Base-by-base conservation (phyloP, 1,140 invertebrate genomes). In the Meloidogyne exigua region DNA sequence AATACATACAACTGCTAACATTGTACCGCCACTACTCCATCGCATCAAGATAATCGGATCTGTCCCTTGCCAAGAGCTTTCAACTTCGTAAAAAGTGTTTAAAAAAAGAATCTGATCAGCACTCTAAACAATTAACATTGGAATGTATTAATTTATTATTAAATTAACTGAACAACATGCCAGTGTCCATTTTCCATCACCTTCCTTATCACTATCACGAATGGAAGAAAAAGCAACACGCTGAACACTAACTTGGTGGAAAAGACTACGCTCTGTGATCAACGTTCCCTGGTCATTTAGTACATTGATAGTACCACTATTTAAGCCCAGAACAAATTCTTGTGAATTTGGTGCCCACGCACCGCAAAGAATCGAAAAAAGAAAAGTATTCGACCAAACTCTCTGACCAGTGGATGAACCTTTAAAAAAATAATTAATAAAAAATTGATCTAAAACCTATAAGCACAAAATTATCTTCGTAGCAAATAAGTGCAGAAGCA, bases 331-430 rank as follows among this genome's bases (percentile, higher is more conserved):
- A 13, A 87, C 83, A 1, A 92, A 91, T 89, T 96, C 94, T 87
- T 95, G 93, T 89, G 98, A 95, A 88, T 96, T 94, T 0, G 96
- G 95, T 11, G 95, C 95, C 95, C 96, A 99, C 83, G 95, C 93
- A 28, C 95, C 95, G 88, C 95, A 96, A 0, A 93, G 95, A 81
- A 98, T 96, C 32, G 92, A 92, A 15, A 93, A 92, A 84, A 96
- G 93, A 36, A 98, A 89, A 92, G 96, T 95, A 23, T 95, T 95
- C 7, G 95, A 97, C 96, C 96, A 99, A 88, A 98, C 97, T 0
- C 96, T 90, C 88, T 98, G 95, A 0, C 96, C 96, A 5, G 93
- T 94, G 69, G 98, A 95, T 0, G 95, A 97, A 0, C 95, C 80
- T 81, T 72, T 39, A 80, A 80, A 80, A 15, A 66, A 18, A 26